phyloP scores from a whole-genome alignment of 2,797 vertebrate species.

The Pristis pectinata region DNA sequence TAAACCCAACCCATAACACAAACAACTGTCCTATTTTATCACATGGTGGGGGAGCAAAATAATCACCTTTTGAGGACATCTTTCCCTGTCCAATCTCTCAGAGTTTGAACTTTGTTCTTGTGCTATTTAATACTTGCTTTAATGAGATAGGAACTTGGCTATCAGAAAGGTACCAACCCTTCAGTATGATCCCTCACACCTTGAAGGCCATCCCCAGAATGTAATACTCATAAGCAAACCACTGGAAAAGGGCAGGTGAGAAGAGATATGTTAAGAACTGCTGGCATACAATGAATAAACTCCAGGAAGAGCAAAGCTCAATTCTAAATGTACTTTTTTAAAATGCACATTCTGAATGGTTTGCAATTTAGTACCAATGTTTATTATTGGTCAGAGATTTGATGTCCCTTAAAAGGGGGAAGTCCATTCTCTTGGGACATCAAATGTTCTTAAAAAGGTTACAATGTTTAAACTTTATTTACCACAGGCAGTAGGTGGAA shows the following conservation, averaged over 20 bases:
- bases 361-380: constrained; percentile 11
- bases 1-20: neutral
- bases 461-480: neutral
- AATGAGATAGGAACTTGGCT: neutral
- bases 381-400: neutral
- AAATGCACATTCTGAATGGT: neutral
- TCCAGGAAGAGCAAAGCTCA: neutral
- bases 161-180: too few relatives aligned
- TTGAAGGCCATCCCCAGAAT: neutral
- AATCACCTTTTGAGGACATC: neutral
- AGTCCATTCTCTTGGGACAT: neutral
- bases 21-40: neutral
- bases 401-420: constrained; percentile 11
- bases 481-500: neutral
- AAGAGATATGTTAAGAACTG: neutral
- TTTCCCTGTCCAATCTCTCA: neutral
- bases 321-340: neutral
- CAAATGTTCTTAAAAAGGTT: constrained; percentile 13
- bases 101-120: neutral
- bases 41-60: neutral
- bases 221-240: neutral
- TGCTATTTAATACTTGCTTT: neutral
- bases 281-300: neutral
- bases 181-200: neutral
- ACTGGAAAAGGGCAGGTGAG: neutral